Evolutionary conservation across 2,797 vertebrate species (phyloP), one percentile per base, ranked within the genome.

Genomic region (Lophius americanus): DNA sequence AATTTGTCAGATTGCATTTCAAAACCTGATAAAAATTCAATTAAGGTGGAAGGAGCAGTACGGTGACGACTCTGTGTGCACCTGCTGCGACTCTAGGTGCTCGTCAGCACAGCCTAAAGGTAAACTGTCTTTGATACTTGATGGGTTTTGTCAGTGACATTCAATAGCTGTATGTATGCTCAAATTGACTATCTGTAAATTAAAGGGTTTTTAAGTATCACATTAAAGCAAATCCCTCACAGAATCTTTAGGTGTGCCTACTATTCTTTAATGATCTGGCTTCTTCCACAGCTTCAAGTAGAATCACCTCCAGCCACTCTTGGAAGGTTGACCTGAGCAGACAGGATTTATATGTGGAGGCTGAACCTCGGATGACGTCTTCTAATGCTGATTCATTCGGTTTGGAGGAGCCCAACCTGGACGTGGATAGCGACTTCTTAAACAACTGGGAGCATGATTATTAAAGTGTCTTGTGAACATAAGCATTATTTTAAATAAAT

Each of bases 31-130:
- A 8, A 68, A 14, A 10, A 41, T 59, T 3, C 67, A 1, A 66
- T 79, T 59, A 59, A 94, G 93, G 51, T 95, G 93, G 93, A 67
- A 69, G 9, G 93, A 90, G 76, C 55, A 93, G 60, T 80, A 88
- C 3, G 87, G 82, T 1, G 0, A 69, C 0, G 5, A 77, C 23
- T 44, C 63, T 0, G 82, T 90, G 3, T 93, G 93, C 63, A 0
- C 42, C 54, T 94, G 93, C 73, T 95, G 94, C 73, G 70, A 69
- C 0, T 52, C 81, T 0, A 55, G 47, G 35, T 93, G 91, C 13
- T 46, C 68, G 4, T 41, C 58, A 1, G 4, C 9, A 42, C 63
- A 38, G 3, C 2, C 14, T 0, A 68, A 41, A 7, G 52, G 92
- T 90, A 63, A 39, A 59, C 50, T 23, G 4, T 3, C 4, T 1